Percentiles rank a stretch among this genome's conserved stretches.
Conservation (phyloP, 2,888 invertebrate species). For the Rhamnusium bicolor region DNA sequence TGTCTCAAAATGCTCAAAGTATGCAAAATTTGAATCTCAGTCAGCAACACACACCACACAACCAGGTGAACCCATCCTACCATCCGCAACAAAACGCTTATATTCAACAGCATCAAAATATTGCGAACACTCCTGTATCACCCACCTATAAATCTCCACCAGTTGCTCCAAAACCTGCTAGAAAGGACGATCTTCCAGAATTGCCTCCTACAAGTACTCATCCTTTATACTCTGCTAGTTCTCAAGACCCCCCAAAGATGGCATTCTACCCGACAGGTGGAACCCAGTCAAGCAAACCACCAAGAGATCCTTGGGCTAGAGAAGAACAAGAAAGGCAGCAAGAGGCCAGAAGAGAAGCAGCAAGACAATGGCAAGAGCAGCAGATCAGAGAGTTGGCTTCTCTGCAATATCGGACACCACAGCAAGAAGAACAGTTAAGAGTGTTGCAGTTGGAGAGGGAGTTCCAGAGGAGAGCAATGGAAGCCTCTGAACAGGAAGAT, state of each 20-base stretch:
- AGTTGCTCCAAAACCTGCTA: constrained; percentile 72
- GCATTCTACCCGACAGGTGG: constrained; percentile 76
- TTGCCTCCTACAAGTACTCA: constrained; percentile 82
- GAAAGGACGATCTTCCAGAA: constrained; percentile 73
- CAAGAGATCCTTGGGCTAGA: constrained; percentile 91
- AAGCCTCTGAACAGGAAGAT: constrained; percentile 81
- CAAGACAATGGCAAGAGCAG: constrained; percentile 86
- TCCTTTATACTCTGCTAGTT: constrained; percentile 83
- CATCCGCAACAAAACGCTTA: constrained; percentile 47
- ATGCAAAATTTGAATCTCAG: constrained; percentile 66
- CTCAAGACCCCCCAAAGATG: constrained; percentile 82
- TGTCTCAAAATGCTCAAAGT: constrained; percentile 66
- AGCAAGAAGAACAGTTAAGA: constrained; percentile 90
- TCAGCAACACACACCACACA: constrained; percentile 41
- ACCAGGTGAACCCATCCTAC: constrained; percentile 13
- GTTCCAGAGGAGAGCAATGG: constrained; percentile 92
- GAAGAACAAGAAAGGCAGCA: constrained; percentile 90
- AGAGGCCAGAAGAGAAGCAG: constrained; percentile 82
- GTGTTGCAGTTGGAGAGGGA: constrained; percentile 94
- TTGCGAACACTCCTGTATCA: constrained; percentile 61
- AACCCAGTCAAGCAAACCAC: constrained; percentile 60
- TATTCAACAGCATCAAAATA: constrained; percentile 44
- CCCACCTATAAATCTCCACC: constrained; percentile 71
- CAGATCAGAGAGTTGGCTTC: constrained; percentile 87
- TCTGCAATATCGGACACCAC: constrained; percentile 79